phyloP scores from a whole-genome alignment of 2,888 invertebrate genomes.

The Cosmorhoe ocellata region DNA sequence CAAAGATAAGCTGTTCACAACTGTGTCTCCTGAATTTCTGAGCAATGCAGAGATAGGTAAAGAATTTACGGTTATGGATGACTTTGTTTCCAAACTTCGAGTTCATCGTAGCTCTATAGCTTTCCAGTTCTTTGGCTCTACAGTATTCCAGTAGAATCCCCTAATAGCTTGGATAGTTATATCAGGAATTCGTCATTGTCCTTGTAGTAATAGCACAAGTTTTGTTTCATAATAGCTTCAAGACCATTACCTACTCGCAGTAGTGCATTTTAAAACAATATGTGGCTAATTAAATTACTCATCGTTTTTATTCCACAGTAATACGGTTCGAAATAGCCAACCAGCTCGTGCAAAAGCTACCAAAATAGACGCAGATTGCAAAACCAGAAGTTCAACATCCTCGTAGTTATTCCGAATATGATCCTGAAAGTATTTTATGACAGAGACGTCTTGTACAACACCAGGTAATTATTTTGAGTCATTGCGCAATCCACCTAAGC shows the following conservation, averaged over 20 bases:
- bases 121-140: too few species aligned
- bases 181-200: too few species aligned
- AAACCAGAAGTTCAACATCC: conserved; percentile 72
- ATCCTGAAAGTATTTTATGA: conserved; percentile 53
- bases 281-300: too few species aligned
- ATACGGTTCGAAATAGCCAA: conserved; percentile 6
- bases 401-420: conserved; percentile 62
- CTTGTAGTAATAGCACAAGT: too few species aligned
- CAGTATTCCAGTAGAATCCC: too few species aligned
- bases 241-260: conserved; percentile 24
- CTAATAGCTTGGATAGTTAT: too few species aligned
- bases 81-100: too few species aligned
- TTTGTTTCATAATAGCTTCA: conserved; percentile 4
- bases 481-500: too few species aligned
- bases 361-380: conserved; percentile 70
- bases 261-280: too few species aligned
- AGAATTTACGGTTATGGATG: too few species aligned
- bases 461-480: background rate
- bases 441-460: conserved; percentile 16
- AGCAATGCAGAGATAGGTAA: background rate
- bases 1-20: conserved; percentile 3
- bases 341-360: conserved; percentile 34
- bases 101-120: too few species aligned
- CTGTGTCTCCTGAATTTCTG: background rate
- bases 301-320: background rate